Percentiles rank a stretch among this genome's conserved stretches.
Conservation (phyloP, 2,888 invertebrate species). For the Hypena proboscidalis region DNA sequence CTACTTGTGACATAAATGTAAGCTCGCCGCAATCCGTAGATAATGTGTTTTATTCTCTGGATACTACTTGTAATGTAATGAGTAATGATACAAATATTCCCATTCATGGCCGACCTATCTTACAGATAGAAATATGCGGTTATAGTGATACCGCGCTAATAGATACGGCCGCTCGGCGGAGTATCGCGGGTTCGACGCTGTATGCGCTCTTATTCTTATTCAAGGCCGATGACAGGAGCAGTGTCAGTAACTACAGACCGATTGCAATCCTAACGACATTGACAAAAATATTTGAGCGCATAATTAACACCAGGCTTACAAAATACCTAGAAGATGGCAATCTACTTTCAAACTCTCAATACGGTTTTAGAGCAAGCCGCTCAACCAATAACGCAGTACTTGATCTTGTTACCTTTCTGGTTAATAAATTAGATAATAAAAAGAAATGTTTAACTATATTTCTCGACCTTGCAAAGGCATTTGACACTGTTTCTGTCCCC, state of each 20-base stretch:
- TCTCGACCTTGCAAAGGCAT: conserved; percentile 8
- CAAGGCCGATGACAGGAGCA: conserved; percentile 8
- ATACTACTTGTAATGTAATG: no score
- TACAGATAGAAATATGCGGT: no score
- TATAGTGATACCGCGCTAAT: neutral
- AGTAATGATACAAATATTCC: no score
- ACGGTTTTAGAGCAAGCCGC: conserved; percentile 2
- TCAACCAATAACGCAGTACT: conserved; percentile 5
- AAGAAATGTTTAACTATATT: conserved; percentile 7
- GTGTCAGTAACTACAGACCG: conserved; percentile 13
- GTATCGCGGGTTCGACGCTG: neutral
- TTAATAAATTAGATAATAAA: conserved; percentile 4
- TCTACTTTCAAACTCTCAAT: neutral
- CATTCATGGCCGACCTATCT: no score
- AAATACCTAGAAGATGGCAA: conserved; percentile 1
- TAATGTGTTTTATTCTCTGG: no score
- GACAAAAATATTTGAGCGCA: conserved; percentile 5
- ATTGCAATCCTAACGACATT: conserved; percentile 8
- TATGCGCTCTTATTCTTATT: no score
- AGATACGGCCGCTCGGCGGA: conserved; percentile 5
- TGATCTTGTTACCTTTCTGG: neutral
- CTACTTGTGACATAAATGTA: no score
- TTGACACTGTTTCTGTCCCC: conserved; percentile 1
- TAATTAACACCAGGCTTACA: conserved; percentile 1
- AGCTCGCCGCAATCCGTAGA: no score